Conservation (phyloP, 2,113 vertebrate species). For the Phalacrocorax brasilianus region DNA sequence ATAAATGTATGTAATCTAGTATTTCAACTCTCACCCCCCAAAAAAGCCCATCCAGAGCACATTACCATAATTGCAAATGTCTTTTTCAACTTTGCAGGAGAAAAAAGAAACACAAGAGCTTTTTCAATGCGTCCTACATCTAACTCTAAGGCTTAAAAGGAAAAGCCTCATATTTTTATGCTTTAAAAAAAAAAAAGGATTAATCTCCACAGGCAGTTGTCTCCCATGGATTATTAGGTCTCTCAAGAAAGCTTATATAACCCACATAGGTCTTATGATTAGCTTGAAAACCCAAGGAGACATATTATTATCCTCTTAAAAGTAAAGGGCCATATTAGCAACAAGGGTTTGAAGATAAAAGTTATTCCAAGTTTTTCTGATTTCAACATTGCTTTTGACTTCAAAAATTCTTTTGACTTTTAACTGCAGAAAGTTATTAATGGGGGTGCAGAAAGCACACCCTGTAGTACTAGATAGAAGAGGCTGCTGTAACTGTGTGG, state of each 20-base stretch:
- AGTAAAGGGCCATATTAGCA: constrained; percentile 1
- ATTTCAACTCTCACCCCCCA: neutral
- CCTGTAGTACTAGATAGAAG: neutral
- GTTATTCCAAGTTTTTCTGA: neutral
- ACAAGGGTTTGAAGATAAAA: neutral
- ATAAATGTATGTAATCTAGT: constrained; percentile 20
- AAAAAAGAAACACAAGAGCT: neutral
- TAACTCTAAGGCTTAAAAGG: neutral
- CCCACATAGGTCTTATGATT: neutral
- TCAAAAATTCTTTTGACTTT: neutral
- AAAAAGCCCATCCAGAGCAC: neutral
- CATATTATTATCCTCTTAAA: constrained; percentile 28
- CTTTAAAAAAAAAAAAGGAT: neutral
- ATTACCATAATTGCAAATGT: constrained; percentile 39
- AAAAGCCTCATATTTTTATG: neutral
- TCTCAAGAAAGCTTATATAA: constrained; percentile 54
- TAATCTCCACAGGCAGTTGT: constrained; percentile 53
- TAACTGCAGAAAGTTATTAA: neutral
- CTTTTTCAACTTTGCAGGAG: neutral
- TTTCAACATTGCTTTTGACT: neutral
- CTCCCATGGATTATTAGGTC: constrained; percentile 42
- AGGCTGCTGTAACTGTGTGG: neutral
- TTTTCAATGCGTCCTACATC: neutral
- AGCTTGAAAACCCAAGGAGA: constrained; percentile 44
- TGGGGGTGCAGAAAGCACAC: neutral